Conservation (phyloP, 2,113 vertebrate species). For the Mionectes macconnelli region DNA sequence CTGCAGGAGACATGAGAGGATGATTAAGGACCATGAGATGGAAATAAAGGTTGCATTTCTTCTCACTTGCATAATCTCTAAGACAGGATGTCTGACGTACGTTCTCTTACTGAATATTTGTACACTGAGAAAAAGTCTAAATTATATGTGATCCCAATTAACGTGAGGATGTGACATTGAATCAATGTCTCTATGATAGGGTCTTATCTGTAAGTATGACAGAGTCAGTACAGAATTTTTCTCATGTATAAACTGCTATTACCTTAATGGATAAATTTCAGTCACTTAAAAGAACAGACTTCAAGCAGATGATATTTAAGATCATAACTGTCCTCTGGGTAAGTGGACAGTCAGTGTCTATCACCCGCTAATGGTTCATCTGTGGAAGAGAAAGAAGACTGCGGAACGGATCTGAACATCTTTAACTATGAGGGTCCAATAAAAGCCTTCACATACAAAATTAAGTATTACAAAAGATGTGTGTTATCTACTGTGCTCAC, state of each 20-base stretch:
- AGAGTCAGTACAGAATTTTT: background rate
- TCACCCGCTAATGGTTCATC: background rate
- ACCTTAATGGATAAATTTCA: background rate
- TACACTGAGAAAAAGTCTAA: background rate
- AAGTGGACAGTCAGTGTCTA: background rate
- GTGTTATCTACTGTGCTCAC: background rate
- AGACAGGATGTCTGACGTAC: background rate
- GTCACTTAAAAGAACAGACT: background rate
- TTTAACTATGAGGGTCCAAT: background rate
- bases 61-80: background rate
- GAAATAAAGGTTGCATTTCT: background rate
- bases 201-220: background rate
- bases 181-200: background rate
- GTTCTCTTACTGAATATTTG: background rate
- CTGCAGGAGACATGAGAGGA: background rate
- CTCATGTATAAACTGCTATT: background rate
- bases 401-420: background rate
- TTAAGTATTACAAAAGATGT: background rate
- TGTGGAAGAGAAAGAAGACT: background rate
- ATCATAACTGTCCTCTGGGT: background rate
- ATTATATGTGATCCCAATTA: background rate
- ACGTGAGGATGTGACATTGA: background rate
- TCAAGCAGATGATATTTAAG: background rate
- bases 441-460: background rate
- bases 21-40: background rate